phyloP scores from a whole-genome alignment of 2,797 vertebrate species.

The Tauraco hartlaubi region DNA sequence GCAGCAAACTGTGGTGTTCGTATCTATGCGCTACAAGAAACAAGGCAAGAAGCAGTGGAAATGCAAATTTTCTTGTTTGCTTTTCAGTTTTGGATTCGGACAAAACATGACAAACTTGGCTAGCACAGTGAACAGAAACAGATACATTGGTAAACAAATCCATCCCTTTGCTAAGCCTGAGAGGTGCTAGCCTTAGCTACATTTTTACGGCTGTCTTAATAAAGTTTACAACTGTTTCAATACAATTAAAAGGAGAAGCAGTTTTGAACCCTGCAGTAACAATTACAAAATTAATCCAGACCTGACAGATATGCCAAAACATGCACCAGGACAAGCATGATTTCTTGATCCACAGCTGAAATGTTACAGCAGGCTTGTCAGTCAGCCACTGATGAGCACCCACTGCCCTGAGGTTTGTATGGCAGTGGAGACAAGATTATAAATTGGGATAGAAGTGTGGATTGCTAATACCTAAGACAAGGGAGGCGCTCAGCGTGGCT shows the following conservation, averaged over 20 bases:
- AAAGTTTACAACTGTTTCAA: neutral
- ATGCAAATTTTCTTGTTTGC: neutral
- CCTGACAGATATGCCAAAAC: neutral
- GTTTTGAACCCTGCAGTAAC: neutral
- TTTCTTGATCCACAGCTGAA: neutral
- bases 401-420: neutral
- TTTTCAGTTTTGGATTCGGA: neutral
- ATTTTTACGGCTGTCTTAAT: neutral
- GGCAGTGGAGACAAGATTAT: neutral
- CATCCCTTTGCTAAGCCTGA: neutral
- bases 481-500: neutral
- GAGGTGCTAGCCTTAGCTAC: neutral
- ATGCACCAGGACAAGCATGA: neutral
- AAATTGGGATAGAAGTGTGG: neutral
- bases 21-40: neutral
- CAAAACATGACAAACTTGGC: neutral
- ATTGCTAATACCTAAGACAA: neutral
- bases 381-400: neutral
- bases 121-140: neutral
- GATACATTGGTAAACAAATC: neutral
- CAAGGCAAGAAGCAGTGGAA: fast-evolving
- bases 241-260: neutral
- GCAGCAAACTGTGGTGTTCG: neutral
- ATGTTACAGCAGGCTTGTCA: neutral
- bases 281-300: neutral